These are phyloP conservation scores for Diaprepes abbreviatus DNA, from an alignment of 2,888 invertebrate genomes.

Conservation along the genomic window DNA sequence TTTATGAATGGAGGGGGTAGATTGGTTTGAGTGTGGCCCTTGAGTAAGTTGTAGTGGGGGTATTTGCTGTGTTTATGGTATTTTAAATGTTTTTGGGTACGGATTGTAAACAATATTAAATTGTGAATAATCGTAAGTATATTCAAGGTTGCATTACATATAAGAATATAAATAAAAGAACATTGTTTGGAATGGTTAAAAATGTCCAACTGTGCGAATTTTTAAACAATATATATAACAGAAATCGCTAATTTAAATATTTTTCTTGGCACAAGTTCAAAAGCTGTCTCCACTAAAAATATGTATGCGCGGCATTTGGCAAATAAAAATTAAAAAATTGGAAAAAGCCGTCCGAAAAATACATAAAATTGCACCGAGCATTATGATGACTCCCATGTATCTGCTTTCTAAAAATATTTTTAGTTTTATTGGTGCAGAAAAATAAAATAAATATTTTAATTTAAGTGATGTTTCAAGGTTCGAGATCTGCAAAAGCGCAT, in stretches of 20 bases:
- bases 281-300: slow-evolving; percentile 55
- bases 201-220: background rate
- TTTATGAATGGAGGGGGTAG: slow-evolving; percentile 1
- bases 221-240: slow-evolving; percentile 1
- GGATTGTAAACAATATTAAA: too few species aligned
- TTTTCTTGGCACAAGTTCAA: slow-evolving; percentile 56
- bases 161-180: too few species aligned
- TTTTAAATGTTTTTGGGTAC: too few species aligned
- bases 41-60: background rate
- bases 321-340: slow-evolving; percentile 44
- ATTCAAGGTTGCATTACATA: too few species aligned
- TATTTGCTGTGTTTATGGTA: too few species aligned
- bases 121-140: too few species aligned
- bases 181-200: too few species aligned
- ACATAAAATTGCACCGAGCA: slow-evolving; percentile 43
- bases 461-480: slow-evolving; percentile 26
- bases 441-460: slow-evolving; percentile 24
- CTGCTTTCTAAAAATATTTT: slow-evolving; percentile 34
- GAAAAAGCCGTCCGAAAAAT: slow-evolving; percentile 34
- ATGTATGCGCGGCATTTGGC: slow-evolving; percentile 44
- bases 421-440: slow-evolving; percentile 18
- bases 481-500: too few species aligned
- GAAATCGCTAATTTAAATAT: slow-evolving; percentile 42
- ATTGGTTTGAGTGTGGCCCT: background rate
- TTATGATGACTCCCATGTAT: slow-evolving; percentile 24